Base-by-base conservation (phyloP, 2,797 vertebrate genomes). In the Sparidentex hasta region DNA sequence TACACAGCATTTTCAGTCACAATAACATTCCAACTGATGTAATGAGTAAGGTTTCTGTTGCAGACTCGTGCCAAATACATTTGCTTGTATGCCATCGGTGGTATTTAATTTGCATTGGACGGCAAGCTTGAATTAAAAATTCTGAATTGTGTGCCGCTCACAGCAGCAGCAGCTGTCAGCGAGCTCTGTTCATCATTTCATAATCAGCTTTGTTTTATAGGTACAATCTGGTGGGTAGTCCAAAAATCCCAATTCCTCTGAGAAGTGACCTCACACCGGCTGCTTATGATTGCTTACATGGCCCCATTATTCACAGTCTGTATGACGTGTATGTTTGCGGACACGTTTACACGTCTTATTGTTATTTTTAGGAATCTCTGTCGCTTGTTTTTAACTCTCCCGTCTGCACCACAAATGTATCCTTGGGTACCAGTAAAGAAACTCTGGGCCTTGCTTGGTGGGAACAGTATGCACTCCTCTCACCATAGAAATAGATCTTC, bases 401-500 rank as follows among this genome's bases (percentile, higher is more conserved):
- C 7, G 38, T 38, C 38, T 38, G 38, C 38, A 38, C 38, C 2
- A 8, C 38, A 38, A 38, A 38, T 38, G 8, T 38, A 11, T 11
- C 38, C 38, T 38, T 38, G 38, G 38, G 9, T 38, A 38, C 38
- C 38, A 38, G 11, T 38, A 11, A 38, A 38, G 38, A 38, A 38
- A 38, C 38, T 18, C 21, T 5, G 0, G 1, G 11, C 0, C 38
- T 38, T 38, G 2, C 63, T 52, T 27, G 56, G 2, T 9, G 21
- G 13, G 44, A 52, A 46, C 21, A 23, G 5, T 11, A 16, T 33
- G 14, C 43, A 2, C 27, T 20, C 0, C 13, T 52, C 88, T 84
- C 90, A 98, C 97, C 96, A 93, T 87, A 57, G 96, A 96, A 57
- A 92, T 85, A 6, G 91, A 95, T 65, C 90, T 91, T 11, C 94